A percentile compares a stretch with the other conserved stretches of the same genome.
phyloP scores from a whole-genome alignment of 2,888 invertebrate genomes.

The Polia nebulosa region DNA sequence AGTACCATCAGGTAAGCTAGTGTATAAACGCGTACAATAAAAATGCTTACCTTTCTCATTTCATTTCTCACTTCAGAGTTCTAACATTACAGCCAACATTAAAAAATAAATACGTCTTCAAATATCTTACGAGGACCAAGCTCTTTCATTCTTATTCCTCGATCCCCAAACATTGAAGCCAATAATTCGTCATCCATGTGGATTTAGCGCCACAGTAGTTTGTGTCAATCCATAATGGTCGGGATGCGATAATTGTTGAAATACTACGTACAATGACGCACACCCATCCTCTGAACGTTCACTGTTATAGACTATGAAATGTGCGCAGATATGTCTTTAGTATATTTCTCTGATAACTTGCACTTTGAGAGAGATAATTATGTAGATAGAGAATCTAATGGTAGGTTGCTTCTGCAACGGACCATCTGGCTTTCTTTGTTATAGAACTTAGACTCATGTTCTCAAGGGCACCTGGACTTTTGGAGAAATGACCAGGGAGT shows the following conservation, averaged over 20 bases:
- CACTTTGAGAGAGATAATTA: constrained; percentile 11
- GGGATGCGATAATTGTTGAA: constrained; percentile 85
- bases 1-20: too few species aligned
- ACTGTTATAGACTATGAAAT: constrained; percentile 72
- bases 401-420: constrained; percentile 1
- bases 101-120: not conserved
- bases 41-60: too few species aligned
- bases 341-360: constrained; percentile 4
- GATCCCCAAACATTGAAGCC: constrained; percentile 9
- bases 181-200: constrained; percentile 65
- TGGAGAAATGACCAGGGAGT: too few species aligned
- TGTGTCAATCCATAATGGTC: constrained; percentile 81
- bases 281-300: constrained; percentile 79
- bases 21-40: too few species aligned
- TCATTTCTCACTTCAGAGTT: too few species aligned
- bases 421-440: not conserved
- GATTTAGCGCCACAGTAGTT: constrained; percentile 79
- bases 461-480: too few species aligned
- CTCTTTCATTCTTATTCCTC: not conserved
- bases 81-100: not conserved
- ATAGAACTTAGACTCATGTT: not conserved
- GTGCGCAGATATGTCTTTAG: constrained; percentile 23
- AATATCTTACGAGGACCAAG: not conserved
- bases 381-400: not conserved
- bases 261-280: constrained; percentile 85